A percentile compares a stretch with the other conserved stretches of the same genome.
Evolutionary conservation across 2,113 vertebrate species (phyloP).

Genomic region (Notothenia rossii): DNA sequence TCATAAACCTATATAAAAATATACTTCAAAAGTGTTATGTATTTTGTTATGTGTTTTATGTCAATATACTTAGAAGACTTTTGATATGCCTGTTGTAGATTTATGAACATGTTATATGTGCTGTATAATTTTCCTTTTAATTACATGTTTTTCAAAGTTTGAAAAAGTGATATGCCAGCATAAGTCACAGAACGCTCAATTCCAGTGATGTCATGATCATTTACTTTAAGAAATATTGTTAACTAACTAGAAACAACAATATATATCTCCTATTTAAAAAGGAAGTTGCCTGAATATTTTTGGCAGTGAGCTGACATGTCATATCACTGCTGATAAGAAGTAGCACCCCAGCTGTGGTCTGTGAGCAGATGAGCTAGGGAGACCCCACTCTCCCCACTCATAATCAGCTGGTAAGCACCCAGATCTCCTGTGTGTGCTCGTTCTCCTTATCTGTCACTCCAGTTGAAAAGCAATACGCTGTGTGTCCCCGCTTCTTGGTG

Average conservation of each 20-base stretch:
- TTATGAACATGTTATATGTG: neutral
- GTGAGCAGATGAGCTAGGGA: conserved; percentile 40
- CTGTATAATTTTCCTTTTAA: neutral
- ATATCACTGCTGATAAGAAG: conserved; percentile 70
- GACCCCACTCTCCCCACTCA: conserved; percentile 26
- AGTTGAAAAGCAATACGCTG: conserved; percentile 53
- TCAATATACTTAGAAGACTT: neutral
- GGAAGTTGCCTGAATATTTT: conserved; percentile 32
- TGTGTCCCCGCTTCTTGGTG: conserved; percentile 45
- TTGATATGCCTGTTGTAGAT: neutral
- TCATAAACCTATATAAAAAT: neutral
- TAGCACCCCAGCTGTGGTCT: conserved; percentile 40
- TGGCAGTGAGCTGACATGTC: conserved; percentile 48
- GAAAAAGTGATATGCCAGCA: neutral
- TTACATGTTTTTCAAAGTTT: neutral
- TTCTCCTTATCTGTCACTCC: conserved; percentile 73
- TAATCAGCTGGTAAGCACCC: conserved; percentile 52
- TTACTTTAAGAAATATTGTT: neutral
- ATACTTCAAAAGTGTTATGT: neutral
- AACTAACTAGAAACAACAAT: neutral
- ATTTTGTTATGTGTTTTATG: neutral
- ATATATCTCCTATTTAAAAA: neutral
- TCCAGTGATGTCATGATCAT: neutral
- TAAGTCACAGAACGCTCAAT: neutral
- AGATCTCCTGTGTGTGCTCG: conserved; percentile 42